These are phyloP conservation scores for Eclectus roratus DNA, from an alignment of 2,113 vertebrate species.

Conservation along the genomic window DNA sequence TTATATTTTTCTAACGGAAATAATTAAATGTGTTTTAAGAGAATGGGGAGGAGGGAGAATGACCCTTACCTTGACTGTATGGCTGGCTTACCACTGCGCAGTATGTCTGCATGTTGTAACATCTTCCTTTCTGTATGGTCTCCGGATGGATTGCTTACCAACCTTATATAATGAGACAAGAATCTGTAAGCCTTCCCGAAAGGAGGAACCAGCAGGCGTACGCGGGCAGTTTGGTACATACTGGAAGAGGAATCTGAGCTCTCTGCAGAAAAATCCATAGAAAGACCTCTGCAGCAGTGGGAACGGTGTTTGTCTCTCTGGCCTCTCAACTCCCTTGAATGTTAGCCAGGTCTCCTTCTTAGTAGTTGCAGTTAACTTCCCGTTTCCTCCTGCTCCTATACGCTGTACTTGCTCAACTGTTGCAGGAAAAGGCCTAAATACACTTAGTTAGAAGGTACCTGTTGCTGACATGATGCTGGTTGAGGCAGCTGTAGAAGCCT, in stretches of 20 bases:
- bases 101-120: not conserved
- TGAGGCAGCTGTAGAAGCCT: not conserved
- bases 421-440: not conserved
- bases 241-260: not conserved
- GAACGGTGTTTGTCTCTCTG: accelerated
- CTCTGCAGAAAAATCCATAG: not conserved
- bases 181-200: not conserved
- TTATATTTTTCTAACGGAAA: not conserved
- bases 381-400: not conserved
- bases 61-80: not conserved
- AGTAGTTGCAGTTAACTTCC: not conserved
- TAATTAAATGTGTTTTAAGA: not conserved
- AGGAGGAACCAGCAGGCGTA: not conserved
- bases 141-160: not conserved
- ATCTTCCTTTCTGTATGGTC: not conserved
- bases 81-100: not conserved
- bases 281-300: not conserved
- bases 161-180: not conserved
- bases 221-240: not conserved
- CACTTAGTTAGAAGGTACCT: not conserved
- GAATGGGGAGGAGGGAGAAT: not conserved
- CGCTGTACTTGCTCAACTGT: not conserved
- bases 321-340: too few species aligned
- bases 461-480: not conserved
- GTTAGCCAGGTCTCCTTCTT: not conserved